These are phyloP conservation scores for Pteronotus mesoamericanus DNA, from an alignment of 2,797 vertebrate species.

Conservation along the genomic window DNA sequence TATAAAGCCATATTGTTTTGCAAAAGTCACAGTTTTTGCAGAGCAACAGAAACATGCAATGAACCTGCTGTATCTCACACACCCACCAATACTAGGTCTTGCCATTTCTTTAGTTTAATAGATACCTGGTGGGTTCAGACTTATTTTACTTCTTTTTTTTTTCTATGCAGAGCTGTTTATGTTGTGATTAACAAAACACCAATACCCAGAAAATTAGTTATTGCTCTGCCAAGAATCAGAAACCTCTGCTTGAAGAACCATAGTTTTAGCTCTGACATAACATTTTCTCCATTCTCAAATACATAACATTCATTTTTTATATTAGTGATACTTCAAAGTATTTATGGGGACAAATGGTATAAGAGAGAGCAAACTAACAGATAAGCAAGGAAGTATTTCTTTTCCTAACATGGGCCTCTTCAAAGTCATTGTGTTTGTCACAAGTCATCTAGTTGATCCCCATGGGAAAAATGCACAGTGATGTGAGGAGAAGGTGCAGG, in stretches of 20 bases:
- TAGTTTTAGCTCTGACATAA: background rate
- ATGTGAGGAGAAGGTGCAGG: too few species aligned
- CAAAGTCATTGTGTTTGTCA: background rate
- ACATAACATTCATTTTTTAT: background rate
- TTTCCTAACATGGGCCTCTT: background rate
- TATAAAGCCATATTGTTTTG: background rate
- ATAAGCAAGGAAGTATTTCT: background rate
- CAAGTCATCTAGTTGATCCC: constrained; percentile 64
- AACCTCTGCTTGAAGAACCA: background rate
- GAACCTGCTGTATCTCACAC: background rate
- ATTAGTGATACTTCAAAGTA: background rate
- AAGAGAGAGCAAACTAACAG: background rate
- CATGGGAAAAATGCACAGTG: background rate
- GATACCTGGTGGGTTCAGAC: background rate
- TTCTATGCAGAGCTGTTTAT: background rate
- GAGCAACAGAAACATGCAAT: background rate
- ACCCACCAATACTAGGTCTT: accelerated
- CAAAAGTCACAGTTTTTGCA: background rate
- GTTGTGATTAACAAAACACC: background rate
- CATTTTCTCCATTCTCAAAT: background rate
- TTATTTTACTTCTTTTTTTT: background rate
- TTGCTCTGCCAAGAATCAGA: background rate
- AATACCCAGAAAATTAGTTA: background rate
- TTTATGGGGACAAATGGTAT: background rate
- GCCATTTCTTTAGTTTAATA: background rate